A percentile compares a stretch with the other conserved stretches of the same genome.
phyloP scores from a whole-genome alignment of 2,797 vertebrate species.

The Linurgus olivaceus region DNA sequence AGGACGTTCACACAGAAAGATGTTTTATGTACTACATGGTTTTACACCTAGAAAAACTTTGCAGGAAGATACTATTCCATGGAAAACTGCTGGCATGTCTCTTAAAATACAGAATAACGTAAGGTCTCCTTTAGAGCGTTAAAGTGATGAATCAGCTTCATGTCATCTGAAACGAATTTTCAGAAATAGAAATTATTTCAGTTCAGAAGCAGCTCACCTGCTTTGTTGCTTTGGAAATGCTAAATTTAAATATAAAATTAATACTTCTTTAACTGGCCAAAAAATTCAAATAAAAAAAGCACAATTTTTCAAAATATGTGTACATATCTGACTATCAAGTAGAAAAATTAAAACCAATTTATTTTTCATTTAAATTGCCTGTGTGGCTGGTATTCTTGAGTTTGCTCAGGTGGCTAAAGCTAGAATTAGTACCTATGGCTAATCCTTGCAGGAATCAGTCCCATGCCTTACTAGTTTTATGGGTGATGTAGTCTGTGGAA shows the following conservation, averaged over 20 bases:
- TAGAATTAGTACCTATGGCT: not conserved
- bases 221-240: not conserved
- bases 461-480: not conserved
- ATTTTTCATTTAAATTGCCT: not conserved
- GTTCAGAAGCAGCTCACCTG: not conserved
- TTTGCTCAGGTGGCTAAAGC: not conserved
- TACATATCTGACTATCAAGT: not conserved
- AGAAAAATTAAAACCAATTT: not conserved
- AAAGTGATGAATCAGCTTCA: not conserved
- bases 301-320: not conserved
- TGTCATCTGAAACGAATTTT: not conserved
- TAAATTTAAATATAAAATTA: not conserved
- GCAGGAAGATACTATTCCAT: not conserved
- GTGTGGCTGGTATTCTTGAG: not conserved
- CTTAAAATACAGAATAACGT: not conserved
- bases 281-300: not conserved
- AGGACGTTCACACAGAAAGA: not conserved
- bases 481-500: not conserved
- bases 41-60: not conserved
- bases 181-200: not conserved
- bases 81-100: not conserved
- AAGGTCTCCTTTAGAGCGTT: not conserved
- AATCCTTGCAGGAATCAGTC: not conserved
- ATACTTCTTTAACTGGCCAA: not conserved
- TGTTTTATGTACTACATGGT: accelerated